Evolutionary conservation across 2,113 vertebrate genomes (phyloP).

Genomic region (Cichladusa arquata): DNA sequence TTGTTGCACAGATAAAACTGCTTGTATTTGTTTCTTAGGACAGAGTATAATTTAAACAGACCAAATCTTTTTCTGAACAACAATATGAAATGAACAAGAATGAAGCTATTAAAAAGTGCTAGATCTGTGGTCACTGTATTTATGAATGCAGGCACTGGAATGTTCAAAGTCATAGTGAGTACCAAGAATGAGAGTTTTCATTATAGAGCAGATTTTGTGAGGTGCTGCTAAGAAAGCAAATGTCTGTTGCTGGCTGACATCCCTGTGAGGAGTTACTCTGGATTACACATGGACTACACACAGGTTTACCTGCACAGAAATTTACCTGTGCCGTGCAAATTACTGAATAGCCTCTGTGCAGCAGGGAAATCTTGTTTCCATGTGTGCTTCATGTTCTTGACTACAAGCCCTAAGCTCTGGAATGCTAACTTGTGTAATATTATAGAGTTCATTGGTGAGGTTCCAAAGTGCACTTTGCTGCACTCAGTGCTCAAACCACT

Average conservation of each 20-base stretch:
- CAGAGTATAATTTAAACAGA: not conserved
- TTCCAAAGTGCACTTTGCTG: not conserved
- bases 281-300: not conserved
- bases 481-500: not conserved
- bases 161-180: not conserved
- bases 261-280: not conserved
- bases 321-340: not conserved
- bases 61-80: not conserved
- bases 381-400: rapidly evolving
- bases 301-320: not conserved
- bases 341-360: not conserved
- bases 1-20: not conserved
- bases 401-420: not conserved
- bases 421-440: not conserved
- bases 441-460: not conserved
- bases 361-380: not conserved
- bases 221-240: not conserved
- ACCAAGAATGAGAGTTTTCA: not conserved
- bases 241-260: not conserved
- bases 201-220: not conserved
- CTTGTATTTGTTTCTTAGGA: not conserved
- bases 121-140: not conserved
- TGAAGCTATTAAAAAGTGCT: not conserved
- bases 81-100: not conserved
- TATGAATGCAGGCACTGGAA: not conserved